Conservation (phyloP, 2,113 vertebrate genomes). For the Ophiodon elongatus region DNA sequence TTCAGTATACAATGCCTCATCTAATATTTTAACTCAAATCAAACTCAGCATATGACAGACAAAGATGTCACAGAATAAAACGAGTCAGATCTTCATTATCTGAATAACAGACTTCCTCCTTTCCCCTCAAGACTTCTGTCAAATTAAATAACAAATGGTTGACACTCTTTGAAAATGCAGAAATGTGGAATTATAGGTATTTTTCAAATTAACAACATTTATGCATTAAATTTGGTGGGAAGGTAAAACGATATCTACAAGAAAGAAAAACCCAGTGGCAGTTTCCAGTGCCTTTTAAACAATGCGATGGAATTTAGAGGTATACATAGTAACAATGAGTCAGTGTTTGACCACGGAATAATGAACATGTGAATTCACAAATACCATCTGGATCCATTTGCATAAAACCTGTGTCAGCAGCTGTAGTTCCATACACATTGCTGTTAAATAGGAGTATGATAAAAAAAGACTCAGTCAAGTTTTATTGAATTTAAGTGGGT, state of each 20-base stretch:
- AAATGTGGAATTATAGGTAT: not conserved
- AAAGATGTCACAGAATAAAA: constrained; percentile 24
- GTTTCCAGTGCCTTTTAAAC: not conserved
- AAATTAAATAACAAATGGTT: not conserved
- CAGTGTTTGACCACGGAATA: not conserved
- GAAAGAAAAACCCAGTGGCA: not conserved
- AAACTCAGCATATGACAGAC: not conserved
- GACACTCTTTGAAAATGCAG: not conserved
- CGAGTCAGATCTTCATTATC: not conserved
- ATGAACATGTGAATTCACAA: not conserved
- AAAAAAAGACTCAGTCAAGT: not conserved
- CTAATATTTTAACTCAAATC: constrained; percentile 23
- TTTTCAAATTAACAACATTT: not conserved
- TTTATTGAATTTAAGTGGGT: not conserved
- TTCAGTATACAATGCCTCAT: constrained; percentile 12
- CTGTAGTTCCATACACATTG: not conserved
- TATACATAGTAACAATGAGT: not conserved
- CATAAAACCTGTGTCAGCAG: not conserved
- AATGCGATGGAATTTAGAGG: not conserved
- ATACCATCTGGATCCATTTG: not conserved
- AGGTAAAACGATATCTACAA: not conserved
- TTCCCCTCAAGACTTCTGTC: not conserved
- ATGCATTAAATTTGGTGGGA: not conserved
- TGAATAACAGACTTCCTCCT: not conserved
- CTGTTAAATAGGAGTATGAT: not conserved